Conservation (phyloP, 2,797 vertebrate species). For the Ambastaia sidthimunki region DNA sequence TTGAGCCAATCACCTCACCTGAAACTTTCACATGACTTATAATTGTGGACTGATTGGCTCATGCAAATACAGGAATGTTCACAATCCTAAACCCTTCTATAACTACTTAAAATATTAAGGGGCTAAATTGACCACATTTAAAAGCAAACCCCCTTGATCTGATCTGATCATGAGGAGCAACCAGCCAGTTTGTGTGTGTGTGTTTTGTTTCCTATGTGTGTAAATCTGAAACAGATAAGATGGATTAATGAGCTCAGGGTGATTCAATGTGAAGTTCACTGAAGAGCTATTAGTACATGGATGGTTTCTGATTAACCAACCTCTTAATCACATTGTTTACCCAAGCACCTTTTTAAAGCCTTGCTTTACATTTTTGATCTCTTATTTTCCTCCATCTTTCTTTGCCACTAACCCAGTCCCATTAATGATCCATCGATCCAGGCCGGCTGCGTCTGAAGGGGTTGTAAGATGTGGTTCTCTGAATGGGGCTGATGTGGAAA, state of each 20-base stretch:
- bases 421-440: conserved; percentile 50
- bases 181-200: neutral
- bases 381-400: conserved; percentile 19
- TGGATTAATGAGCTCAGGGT: neutral
- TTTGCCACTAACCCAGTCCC: conserved; percentile 46
- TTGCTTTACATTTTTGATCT: neutral
- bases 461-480: conserved; percentile 8
- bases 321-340: conserved; percentile 33
- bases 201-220: neutral
- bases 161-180: neutral
- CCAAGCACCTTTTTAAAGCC: conserved; percentile 15
- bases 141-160: neutral
- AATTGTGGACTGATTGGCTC: too few species aligned
- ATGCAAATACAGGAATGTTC: too few species aligned
- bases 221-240: neutral
- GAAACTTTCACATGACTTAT: too few species aligned
- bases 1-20: neutral
- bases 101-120: too few species aligned
- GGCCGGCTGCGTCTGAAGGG: conserved; percentile 12
- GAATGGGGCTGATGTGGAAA: conserved; percentile 25
- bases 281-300: conserved; percentile 20
- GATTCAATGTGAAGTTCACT: neutral
- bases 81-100: too few species aligned
- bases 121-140: too few species aligned
- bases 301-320: conserved; percentile 24